Evolutionary conservation across 2,888 invertebrate genomes (phyloP).

Genomic region (Thymelicus sylvestris): DNA sequence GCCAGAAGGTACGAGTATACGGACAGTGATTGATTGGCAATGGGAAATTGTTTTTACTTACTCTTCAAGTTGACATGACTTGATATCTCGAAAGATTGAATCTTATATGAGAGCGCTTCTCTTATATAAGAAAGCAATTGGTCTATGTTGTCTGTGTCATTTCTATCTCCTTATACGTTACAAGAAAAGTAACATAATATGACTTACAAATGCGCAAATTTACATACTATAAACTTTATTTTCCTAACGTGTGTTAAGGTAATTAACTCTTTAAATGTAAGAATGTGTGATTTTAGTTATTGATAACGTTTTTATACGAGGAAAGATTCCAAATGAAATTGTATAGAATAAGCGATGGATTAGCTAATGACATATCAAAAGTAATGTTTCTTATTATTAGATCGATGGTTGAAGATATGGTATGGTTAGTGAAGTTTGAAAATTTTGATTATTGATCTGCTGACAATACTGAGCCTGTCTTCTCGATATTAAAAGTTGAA

Average conservation of each 20-base stretch:
- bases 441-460: constrained; percentile 67
- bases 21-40: neutral
- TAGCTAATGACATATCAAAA: constrained; percentile 82
- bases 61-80: neutral
- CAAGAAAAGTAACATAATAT: neutral
- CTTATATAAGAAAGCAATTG: neutral
- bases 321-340: constrained; percentile 82
- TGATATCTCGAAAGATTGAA: neutral
- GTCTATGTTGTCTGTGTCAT: constrained; percentile 9
- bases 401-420: constrained; percentile 53
- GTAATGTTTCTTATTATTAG: constrained; percentile 74
- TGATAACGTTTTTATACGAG: constrained; percentile 68
- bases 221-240: constrained; percentile 45
- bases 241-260: constrained; percentile 65
- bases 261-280: constrained; percentile 64
- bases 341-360: constrained; percentile 64
- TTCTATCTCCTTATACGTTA: neutral
- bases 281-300: constrained; percentile 79
- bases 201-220: constrained; percentile 38
- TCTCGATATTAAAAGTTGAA: constrained; percentile 68
- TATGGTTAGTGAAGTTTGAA: constrained; percentile 67
- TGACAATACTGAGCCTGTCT: constrained; percentile 76
- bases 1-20: constrained; percentile 1
- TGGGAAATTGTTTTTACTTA: constrained; percentile 5
- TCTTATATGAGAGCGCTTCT: neutral